Evolutionary conservation across 2,797 vertebrate genomes (phyloP), one percentile per base, ranked within the genome.

Genomic region (Sebastes steindachneri): DNA sequence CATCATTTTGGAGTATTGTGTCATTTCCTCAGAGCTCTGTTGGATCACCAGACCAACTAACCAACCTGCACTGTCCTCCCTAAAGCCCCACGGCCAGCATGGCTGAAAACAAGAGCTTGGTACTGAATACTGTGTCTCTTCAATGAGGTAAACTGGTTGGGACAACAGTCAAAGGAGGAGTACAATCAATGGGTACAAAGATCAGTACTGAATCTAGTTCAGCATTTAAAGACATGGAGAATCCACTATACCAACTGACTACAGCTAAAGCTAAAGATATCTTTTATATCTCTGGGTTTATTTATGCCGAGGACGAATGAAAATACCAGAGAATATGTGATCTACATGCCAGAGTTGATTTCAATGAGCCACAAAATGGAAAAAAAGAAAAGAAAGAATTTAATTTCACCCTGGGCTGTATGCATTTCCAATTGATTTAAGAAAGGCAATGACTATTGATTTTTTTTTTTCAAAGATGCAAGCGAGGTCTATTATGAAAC

Each of bases 401-500:
- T 51, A 0, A 63, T 82, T 35, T 68, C 57, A 26, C 33, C 21
- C 21, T 35, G 17, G 51, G 58, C 58, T 55, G 29, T 37, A 29
- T 68, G 65, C 58, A 64, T 73, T 73, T 63, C 64, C 28, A 55
- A 58, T 35, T 59, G 64, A 68, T 73, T 64, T 45, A 48, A 45
- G 4, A 77, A 68, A 68, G 28, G 21, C 48, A 63, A 68, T 58
- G 48, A 33, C 35, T 68, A 77, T 68, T 73, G 80, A 68, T 73
- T 57, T 48, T 35, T 26, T 59, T 60, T 35, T 35, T 12, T 35
- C n/a, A 21, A 51, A 77, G 55, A 63, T 68, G 57, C 37, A 26
- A 63, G 51, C 17, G 19, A 11, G 17, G 25, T n/a, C 17, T 57
- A 29, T 53, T 53, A 73, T 64, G 31, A 45, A 66, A 51, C 55